Evolutionary conservation across 2,113 vertebrate genomes (phyloP), one percentile per base, ranked within the genome.

Genomic region (Clupea harengus): DNA sequence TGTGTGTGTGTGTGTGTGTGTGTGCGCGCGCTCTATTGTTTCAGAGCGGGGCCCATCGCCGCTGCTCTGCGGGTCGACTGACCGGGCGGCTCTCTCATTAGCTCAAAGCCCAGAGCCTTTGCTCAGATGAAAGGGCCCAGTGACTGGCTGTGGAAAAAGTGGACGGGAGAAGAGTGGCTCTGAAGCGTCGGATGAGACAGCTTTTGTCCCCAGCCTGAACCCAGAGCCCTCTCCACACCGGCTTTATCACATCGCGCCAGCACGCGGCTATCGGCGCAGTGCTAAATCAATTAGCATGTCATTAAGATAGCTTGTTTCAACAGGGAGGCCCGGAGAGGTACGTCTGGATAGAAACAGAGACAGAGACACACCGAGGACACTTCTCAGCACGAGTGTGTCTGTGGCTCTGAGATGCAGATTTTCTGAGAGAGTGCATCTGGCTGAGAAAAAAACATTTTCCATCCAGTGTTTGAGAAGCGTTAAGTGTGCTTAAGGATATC

Each of bases 251-350:
- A 39, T 88, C 86, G 90, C 89, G 92, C 89, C 94, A 94, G 93
- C 90, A 89, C 84, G 87, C 25, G 32, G 25, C 90, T 94, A 94
- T 95, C 92, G 92, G 87, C 18, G 89, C 91, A 87, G 88, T 87
- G 87, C 92, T 93, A 93, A 94, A 95, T 93, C 93, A 94, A 95
- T 94, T 95, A 94, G 92, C 94, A 94, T 94, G 93, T 92, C 91
- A 93, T 94, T 94, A 94, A 95, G 93, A 94, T 93, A 93, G 93
- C 92, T 91, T 89, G 90, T 91, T 93, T 91, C 92, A 91, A 92
- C 91, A 90, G 28, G 10, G 91, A 90, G 93, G 90, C 89, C 89
- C 89, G 90, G 81, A 45, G 91, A 92, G 90, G 90, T 87, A 15
- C 72, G 72, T 78, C 72, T 78, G 72, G 28, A 4, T 5, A 39